Evolutionary conservation across 2,113 vertebrate species (phyloP).

Genomic region (Eira barbara): DNA sequence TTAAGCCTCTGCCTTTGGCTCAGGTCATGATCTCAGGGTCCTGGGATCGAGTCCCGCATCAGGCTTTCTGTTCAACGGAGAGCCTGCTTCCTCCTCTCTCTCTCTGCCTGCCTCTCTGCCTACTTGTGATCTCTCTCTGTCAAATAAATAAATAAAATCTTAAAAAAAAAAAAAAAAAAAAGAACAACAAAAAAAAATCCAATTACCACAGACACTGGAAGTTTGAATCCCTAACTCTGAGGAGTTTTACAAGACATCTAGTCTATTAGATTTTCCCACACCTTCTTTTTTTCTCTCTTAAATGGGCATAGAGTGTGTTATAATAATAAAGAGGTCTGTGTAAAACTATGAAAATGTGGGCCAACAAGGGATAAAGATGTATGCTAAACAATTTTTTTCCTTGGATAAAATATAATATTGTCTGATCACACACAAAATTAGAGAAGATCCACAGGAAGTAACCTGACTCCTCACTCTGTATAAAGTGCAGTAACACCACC

Average conservation of each 20-base stretch:
- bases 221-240: background rate
- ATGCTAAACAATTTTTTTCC: background rate
- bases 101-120: too few species aligned
- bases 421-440: background rate
- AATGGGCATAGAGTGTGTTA: background rate
- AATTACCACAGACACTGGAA: background rate
- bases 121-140: too few species aligned
- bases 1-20: too few species aligned
- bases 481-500: background rate
- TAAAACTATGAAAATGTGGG: slow-evolving; percentile 22
- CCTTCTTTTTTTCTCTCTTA: background rate
- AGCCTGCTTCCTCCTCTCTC: too few species aligned
- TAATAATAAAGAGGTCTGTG: background rate
- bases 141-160: too few species aligned
- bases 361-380: background rate
- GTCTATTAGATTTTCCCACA: background rate
- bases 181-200: background rate
- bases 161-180: too few species aligned
- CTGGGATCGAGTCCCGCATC: too few species aligned
- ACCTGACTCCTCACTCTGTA: background rate
- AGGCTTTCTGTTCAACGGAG: too few species aligned
- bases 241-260: background rate
- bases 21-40: too few species aligned
- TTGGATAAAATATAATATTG: background rate
- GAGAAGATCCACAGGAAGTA: background rate